Percentiles rank a stretch among this genome's conserved stretches.
Evolutionary conservation across 2,113 vertebrate species (phyloP).

Genomic region (Rallus limicola): DNA sequence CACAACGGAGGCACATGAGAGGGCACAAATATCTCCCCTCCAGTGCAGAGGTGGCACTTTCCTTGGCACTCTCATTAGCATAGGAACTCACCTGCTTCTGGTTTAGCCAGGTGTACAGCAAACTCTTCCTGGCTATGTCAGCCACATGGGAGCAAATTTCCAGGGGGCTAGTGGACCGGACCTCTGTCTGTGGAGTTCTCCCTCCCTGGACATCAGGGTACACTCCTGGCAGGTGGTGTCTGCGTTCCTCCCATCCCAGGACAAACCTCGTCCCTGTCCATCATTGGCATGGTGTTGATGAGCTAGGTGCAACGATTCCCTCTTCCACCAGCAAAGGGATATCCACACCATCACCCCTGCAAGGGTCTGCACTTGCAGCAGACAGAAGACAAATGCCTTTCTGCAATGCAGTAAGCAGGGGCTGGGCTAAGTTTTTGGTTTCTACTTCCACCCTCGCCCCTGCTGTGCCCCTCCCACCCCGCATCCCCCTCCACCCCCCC

Average conservation of each 20-base stretch:
- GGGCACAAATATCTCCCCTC: neutral
- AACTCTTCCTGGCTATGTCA: neutral
- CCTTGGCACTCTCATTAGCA: neutral
- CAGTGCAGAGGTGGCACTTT: neutral
- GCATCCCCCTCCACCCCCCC: no score
- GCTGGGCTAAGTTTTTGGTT: neutral
- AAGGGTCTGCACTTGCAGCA: neutral
- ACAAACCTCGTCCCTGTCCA: neutral
- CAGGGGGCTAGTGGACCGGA: neutral
- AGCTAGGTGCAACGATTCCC: neutral
- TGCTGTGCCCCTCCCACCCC: no score
- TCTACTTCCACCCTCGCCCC: neutral
- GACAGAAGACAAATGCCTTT: neutral
- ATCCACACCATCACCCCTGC: rapidly evolving
- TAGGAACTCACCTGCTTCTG: neutral
- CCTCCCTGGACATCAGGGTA: neutral
- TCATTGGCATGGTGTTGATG: no score
- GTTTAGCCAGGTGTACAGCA: neutral
- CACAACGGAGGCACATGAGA: neutral
- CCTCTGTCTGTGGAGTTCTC: neutral
- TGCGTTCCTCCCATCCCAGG: neutral
- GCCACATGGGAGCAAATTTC: rapidly evolving
- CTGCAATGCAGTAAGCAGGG: neutral
- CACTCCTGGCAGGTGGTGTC: neutral
- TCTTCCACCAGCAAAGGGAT: neutral